Base-by-base conservation (phyloP, 2,113 vertebrate species). In the Carassius carassius region DNA sequence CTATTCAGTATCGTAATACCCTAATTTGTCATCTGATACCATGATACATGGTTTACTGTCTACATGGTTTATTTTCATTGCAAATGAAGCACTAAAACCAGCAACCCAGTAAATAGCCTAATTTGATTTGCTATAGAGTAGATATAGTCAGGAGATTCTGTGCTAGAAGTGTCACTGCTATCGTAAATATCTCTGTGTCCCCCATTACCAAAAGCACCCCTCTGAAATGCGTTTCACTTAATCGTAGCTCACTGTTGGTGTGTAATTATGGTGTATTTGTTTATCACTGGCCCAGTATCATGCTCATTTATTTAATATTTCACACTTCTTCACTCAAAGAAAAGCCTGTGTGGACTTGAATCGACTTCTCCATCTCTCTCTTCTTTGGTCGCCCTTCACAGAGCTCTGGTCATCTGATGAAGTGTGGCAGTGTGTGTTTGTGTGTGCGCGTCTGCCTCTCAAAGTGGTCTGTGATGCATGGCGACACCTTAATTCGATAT, bases 401-500 rank as follows among this genome's bases (percentile, higher is more conserved):
- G 37, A 41, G 75, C 81, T 87, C 63, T 89, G 85, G 51, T 85
- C 89, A 80, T 81, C 51, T 90, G 85, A 89, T 89, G 88, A 89
- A 77, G 84, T 89, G 86, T 90, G 81, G 21, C 62, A 3, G 77
- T 85, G 69, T 88, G 72, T 85, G 62, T 60, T 51, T 84, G 44
- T 84, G 77, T 80, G 67, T 85, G 85, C 29, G 83, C 62, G 83
- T 85, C 81, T 90, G 84, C 83, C 85, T 86, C 86, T 92, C 85
- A 85, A 85, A 88, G 84, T 83, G 69, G 70, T 51, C 85, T 80
- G 23, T 91, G 85, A 91, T 90, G 75, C 84, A 32, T 86, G 81
- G 85, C 41, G 86, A 88, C 63, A 78, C 69, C 86, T 89, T 91
- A 75, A 90, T 92, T 92, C 89, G 87, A 88, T 87, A 83, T 84